Conservation (phyloP, 2,797 vertebrate genomes). For the Malacoraja senta region DNA sequence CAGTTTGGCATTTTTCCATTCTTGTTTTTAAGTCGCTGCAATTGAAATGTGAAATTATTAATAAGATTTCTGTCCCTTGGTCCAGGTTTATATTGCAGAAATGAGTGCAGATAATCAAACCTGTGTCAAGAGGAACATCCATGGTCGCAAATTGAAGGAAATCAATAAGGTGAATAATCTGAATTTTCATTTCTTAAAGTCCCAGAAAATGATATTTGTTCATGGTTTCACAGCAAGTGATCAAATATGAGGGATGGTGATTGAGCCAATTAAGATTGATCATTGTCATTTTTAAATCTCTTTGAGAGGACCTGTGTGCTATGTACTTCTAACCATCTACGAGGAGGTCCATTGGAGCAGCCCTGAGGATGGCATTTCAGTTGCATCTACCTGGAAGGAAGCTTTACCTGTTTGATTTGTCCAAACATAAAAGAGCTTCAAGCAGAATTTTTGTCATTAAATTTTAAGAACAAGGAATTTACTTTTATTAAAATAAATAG, state of each 20-base stretch:
- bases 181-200: neutral
- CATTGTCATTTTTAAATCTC: no score
- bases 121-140: constrained; percentile 89
- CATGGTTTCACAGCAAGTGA: neutral
- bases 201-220: neutral
- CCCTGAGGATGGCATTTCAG: neutral
- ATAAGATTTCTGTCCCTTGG: constrained; percentile 38
- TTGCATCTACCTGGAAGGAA: neutral
- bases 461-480: neutral
- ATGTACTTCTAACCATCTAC: neutral
- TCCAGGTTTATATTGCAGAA: constrained; percentile 92
- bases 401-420: neutral
- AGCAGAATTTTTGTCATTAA: neutral
- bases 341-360: neutral
- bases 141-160: constrained; percentile 83
- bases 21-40: neutral
- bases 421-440: neutral
- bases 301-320: neutral
- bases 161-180: constrained; percentile 75
- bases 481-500: neutral
- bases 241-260: neutral
- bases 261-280: no score
- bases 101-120: constrained; percentile 88
- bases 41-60: neutral
- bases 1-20: neutral